A percentile compares a stretch with the other conserved stretches of the same genome.
Conservation (phyloP, 2,113 vertebrate genomes). For the Platichthys flesus region DNA sequence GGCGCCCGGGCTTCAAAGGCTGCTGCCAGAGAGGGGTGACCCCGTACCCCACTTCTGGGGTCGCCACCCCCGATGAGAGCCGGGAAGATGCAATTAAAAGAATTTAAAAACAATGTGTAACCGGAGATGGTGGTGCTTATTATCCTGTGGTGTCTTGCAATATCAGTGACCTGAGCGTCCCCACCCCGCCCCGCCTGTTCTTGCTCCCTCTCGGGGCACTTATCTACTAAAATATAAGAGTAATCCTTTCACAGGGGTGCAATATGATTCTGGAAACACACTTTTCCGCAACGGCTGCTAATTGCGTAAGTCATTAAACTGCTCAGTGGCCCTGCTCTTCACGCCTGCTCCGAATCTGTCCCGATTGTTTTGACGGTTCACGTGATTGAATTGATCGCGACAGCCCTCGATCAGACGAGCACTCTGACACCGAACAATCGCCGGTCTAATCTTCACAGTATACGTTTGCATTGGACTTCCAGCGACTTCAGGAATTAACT, state of each 20-base stretch:
- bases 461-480: conserved; percentile 34
- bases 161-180: conserved; percentile 61
- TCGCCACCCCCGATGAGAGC: conserved; percentile 79
- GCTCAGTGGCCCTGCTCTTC: conserved; percentile 14
- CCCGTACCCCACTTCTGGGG: conserved; percentile 78
- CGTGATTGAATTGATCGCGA: conserved; percentile 12
- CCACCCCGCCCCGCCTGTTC: not conserved
- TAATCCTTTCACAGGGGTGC: conserved; percentile 45
- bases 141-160: conserved; percentile 64
- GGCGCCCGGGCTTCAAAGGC: conserved; percentile 79
- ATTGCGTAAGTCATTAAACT: conserved; percentile 61
- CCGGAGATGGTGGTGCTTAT: conserved; percentile 72
- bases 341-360: not conserved
- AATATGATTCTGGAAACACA: conserved; percentile 39
- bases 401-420: not conserved
- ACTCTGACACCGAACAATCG: not conserved
- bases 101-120: conserved; percentile 82
- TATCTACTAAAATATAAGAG: conserved; percentile 68
- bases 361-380: not conserved
- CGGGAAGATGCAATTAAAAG: conserved; percentile 82
- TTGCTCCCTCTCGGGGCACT: conserved; percentile 32
- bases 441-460: not conserved
- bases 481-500: conserved; percentile 23
- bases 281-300: conserved; percentile 12
- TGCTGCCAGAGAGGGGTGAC: conserved; percentile 81